A percentile compares a stretch with the other conserved stretches of the same genome.
phyloP scores from a whole-genome alignment of 2,888 invertebrate genomes.

The Vanessa cardui region DNA sequence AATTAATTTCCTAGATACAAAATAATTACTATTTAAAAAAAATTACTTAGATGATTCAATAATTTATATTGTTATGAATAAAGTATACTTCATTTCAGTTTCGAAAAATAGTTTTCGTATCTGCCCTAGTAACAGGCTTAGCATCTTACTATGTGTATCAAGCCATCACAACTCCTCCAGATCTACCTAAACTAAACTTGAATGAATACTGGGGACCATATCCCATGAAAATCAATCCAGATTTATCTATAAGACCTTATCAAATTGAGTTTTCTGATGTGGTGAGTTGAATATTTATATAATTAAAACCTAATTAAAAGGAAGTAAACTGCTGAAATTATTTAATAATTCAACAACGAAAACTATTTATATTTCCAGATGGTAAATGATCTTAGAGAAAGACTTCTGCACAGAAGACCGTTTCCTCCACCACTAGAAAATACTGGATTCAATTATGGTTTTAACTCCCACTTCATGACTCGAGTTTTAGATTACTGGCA shows the following conservation, averaged over 20 bases:
- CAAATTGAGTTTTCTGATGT: conserved; percentile 83
- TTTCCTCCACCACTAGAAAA: conserved; percentile 85
- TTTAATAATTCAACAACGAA: no score
- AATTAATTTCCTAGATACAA: no score
- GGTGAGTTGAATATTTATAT: conserved; percentile 66
- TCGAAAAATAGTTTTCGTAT: conserved; percentile 41
- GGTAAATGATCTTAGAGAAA: conserved; percentile 78
- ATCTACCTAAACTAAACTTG: conserved; percentile 55
- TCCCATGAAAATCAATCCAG: conserved; percentile 66
- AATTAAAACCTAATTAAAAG: not conserved
- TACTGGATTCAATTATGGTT: conserved; percentile 90
- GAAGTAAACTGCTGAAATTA: no score
- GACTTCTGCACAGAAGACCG: conserved; percentile 76
- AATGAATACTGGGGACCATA: conserved; percentile 85
- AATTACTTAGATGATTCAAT: no score
- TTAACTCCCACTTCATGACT: conserved; percentile 87
- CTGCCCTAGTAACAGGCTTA: conserved; percentile 41
- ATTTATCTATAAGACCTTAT: conserved; percentile 82
- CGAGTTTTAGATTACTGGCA: conserved; percentile 90
- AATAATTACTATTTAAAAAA: no score
- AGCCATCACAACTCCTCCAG: conserved; percentile 44
- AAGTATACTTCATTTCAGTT: conserved; percentile 41
- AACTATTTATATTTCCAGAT: conserved; percentile 54
- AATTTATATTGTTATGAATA: not conserved
- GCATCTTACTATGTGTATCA: conserved; percentile 47